A percentile compares a stretch with the other conserved stretches of the same genome.
Evolutionary conservation across 1,140 invertebrate species (phyloP).

Genomic region (Ips nitidus): DNA sequence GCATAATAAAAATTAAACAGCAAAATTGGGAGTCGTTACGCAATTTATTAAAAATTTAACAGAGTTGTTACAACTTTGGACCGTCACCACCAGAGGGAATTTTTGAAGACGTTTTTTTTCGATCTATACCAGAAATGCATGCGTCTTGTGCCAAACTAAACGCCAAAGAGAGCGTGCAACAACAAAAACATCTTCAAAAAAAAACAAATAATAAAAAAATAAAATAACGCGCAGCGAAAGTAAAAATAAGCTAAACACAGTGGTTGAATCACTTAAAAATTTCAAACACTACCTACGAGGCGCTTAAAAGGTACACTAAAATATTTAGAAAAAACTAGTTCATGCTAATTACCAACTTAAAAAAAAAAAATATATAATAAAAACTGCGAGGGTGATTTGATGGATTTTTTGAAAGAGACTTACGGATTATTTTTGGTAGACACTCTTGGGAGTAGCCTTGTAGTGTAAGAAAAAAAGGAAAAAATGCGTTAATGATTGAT

Average conservation of each 20-base stretch:
- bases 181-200: slow-evolving; percentile 35
- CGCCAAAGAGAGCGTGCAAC: not conserved
- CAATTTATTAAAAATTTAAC: slow-evolving; percentile 49
- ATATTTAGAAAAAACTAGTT: slow-evolving; percentile 30
- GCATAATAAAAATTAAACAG: slow-evolving; percentile 46
- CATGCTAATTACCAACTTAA: slow-evolving; percentile 43
- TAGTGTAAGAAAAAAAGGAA: slow-evolving; percentile 13
- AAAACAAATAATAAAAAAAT: slow-evolving; percentile 35
- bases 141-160: slow-evolving; percentile 2
- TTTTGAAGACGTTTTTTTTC: slow-evolving; percentile 19
- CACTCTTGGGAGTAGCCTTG: slow-evolving; percentile 49
- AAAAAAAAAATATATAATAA: slow-evolving; percentile 36
- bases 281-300: not conserved
- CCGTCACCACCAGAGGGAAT: slow-evolving; percentile 46
- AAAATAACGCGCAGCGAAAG: slow-evolving; percentile 26
- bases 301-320: no score
- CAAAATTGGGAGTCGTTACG: slow-evolving; percentile 49
- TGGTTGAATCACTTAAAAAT: slow-evolving; percentile 35
- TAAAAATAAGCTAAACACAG: slow-evolving; percentile 32
- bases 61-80: slow-evolving; percentile 44
- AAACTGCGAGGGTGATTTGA: slow-evolving; percentile 3
- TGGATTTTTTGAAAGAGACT: slow-evolving; percentile 31
- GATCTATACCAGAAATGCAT: not conserved
- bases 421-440: slow-evolving; percentile 50
- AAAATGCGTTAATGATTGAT: not conserved